phyloP scores from a whole-genome alignment of 2,888 invertebrate species.

The Acronicta psi region DNA sequence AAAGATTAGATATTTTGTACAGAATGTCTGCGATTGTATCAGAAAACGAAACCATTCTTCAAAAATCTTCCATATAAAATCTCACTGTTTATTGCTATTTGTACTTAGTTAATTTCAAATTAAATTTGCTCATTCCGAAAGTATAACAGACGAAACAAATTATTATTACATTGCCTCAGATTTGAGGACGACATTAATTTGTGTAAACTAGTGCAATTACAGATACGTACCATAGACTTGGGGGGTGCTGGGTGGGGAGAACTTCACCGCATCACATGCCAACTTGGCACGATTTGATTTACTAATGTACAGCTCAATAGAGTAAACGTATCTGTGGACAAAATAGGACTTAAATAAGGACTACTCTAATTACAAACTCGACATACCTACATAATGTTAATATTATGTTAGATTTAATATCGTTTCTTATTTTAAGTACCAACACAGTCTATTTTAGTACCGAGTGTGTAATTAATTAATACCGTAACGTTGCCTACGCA shows the following conservation, averaged over 20 bases:
- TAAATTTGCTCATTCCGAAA: slow-evolving; percentile 14
- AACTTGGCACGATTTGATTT: slow-evolving; percentile 44
- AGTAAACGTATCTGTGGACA: slow-evolving; percentile 41
- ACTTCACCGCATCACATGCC: slow-evolving; percentile 44
- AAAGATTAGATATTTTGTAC: too few relatives aligned
- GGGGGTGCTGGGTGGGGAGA: slow-evolving; percentile 16
- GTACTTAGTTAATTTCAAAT: neutral
- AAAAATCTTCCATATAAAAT: too few relatives aligned
- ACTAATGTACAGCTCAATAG: slow-evolving; percentile 26
- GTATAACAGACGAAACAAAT: neutral
- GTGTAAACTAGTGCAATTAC: slow-evolving; percentile 24
- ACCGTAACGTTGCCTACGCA: too few relatives aligned
- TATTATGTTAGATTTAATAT: too few relatives aligned
- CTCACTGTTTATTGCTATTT: too few relatives aligned
- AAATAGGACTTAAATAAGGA: slow-evolving; percentile 7
- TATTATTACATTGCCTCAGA: slow-evolving; percentile 2
- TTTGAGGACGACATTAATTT: slow-evolving; percentile 10
- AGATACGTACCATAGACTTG: slow-evolving; percentile 44
- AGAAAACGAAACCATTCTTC: too few relatives aligned
- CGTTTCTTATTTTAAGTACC: too few relatives aligned
- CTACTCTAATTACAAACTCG: neutral
- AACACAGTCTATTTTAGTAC: too few relatives aligned
- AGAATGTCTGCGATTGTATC: too few relatives aligned
- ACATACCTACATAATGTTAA: too few relatives aligned
- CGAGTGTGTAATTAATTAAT: too few relatives aligned